A percentile compares a stretch with the other conserved stretches of the same genome.
These are phyloP conservation scores for Saguinus midas DNA, from an alignment of 2,113 vertebrate genomes.

Conservation along the genomic window DNA sequence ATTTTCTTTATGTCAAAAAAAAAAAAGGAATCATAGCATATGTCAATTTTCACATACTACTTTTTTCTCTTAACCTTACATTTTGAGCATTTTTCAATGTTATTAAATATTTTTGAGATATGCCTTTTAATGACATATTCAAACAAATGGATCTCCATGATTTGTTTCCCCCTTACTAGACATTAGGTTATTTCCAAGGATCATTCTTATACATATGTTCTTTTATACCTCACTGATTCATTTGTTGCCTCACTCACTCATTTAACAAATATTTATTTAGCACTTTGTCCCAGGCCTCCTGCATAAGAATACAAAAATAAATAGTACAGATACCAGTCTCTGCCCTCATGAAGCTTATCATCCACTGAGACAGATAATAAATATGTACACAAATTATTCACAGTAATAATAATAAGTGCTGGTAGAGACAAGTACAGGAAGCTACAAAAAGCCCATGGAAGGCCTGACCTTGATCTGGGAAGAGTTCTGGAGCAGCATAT, in stretches of 20 bases:
- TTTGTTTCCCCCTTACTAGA: neutral
- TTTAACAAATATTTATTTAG: neutral
- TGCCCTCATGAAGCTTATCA: neutral
- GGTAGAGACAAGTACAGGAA: neutral
- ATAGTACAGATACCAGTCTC: neutral
- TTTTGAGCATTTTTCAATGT: conserved; percentile 7
- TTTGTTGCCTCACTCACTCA: neutral
- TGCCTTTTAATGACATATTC: neutral
- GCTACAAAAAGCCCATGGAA: neutral
- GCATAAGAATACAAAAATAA: neutral
- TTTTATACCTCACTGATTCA: neutral
- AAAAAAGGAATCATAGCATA: neutral
- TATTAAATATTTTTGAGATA: neutral
- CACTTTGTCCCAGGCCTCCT: neutral
- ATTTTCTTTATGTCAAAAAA: neutral
- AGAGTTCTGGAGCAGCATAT: neutral
- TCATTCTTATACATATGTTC: neutral
- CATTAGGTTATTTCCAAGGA: neutral
- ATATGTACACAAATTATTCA: neutral
- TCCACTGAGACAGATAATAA: neutral
- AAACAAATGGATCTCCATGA: neutral
- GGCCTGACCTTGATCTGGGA: neutral
- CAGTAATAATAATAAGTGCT: neutral
- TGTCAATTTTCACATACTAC: neutral
- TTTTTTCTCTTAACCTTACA: neutral